Evolutionary conservation across 2,797 vertebrate genomes (phyloP).

Genomic region (Pogoniulus pusillus): DNA sequence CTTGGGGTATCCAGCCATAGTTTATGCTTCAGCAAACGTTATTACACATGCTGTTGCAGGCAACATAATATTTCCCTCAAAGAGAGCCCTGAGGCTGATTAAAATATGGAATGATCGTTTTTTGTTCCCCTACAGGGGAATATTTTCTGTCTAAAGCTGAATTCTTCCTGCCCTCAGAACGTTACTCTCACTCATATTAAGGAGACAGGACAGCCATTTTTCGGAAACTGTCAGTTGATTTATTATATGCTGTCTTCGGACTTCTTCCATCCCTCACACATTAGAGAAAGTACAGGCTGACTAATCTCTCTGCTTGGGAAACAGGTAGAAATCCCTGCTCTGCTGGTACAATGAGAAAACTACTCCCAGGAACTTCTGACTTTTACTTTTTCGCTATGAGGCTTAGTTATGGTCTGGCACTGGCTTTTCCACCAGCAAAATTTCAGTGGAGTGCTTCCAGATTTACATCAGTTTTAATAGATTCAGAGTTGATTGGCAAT

Average conservation of each 20-base stretch:
- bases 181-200: constrained; percentile 58
- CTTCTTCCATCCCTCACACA: constrained; percentile 53
- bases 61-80: constrained; percentile 8
- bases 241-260: constrained; percentile 51
- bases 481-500: not conserved
- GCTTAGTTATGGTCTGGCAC: not conserved
- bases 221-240: constrained; percentile 42
- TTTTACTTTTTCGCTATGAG: not conserved
- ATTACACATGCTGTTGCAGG: constrained; percentile 29
- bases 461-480: not conserved
- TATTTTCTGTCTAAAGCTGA: constrained; percentile 32
- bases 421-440: not conserved
- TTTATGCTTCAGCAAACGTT: constrained; percentile 33
- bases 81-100: constrained; percentile 53
- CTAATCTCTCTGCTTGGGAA: not conserved
- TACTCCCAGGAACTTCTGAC: not conserved
- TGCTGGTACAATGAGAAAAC: not conserved
- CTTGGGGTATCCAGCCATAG: not conserved
- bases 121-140: constrained; percentile 10
- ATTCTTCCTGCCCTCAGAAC: constrained; percentile 39
- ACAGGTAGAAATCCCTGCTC: not conserved
- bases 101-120: constrained; percentile 41
- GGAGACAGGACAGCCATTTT: constrained; percentile 54
- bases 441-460: not conserved
- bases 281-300: constrained; percentile 24